Evolutionary conservation across 2,888 invertebrate genomes (phyloP).

Genomic region (Cetonia aurata): DNA sequence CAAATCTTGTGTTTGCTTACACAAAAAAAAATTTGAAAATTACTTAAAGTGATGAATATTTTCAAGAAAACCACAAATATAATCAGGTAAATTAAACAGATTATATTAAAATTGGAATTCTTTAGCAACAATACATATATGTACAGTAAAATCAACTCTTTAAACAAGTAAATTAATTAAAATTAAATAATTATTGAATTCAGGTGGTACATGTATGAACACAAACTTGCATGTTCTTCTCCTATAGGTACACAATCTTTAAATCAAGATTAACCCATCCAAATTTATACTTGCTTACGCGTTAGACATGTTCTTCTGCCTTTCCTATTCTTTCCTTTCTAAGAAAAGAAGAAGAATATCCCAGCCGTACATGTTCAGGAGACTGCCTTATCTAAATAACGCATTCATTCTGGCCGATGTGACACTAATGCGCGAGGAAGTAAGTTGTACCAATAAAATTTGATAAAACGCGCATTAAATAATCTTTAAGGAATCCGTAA

Average conservation of each 20-base stretch:
- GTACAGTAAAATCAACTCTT: too few species aligned
- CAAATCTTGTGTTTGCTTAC: too few species aligned
- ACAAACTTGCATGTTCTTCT: not conserved
- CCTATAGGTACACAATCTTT: not conserved
- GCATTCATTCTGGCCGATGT: constrained; percentile 28
- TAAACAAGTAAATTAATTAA: too few species aligned
- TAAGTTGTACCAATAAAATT: constrained; percentile 41
- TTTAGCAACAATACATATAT: too few species aligned
- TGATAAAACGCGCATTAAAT: constrained; percentile 43
- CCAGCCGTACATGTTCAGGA: not conserved
- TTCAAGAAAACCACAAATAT: too few species aligned
- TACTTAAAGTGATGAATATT: too few species aligned
- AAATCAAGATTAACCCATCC: constrained; percentile 19
- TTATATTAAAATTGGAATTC: too few species aligned
- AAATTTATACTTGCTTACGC: constrained; percentile 24
- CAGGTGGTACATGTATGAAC: not conserved
- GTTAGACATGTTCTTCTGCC: constrained; percentile 16
- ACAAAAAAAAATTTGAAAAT: too few species aligned
- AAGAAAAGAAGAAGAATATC: not conserved
- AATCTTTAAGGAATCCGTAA: constrained; percentile 42
- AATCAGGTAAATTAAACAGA: too few species aligned
- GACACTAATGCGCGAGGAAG: constrained; percentile 37
- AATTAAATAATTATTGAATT: too few species aligned
- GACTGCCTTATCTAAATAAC: constrained; percentile 32
- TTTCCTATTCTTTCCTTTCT: constrained; percentile 20